Evolutionary conservation across 1,140 invertebrate species (phyloP), one percentile per base, ranked within the genome.

Genomic region (Heliconius eleuchia): DNA sequence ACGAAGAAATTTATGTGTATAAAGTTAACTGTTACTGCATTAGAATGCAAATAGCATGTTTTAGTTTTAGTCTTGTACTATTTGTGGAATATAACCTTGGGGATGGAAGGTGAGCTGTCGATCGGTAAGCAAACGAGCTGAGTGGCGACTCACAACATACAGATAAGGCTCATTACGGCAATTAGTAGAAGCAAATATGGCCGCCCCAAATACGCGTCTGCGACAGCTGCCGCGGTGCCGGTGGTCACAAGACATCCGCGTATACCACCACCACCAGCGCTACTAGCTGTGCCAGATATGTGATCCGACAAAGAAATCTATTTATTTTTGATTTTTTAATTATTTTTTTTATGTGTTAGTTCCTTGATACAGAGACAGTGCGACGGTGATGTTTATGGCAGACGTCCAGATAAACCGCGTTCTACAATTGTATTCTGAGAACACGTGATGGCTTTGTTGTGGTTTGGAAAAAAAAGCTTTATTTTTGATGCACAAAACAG

Each of bases 111-210:
- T 86, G 82, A 86, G 87, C 86, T 89, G 87, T 87, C 88, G 86
- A 92, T 92, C 84, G 80, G 74, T 85, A 86, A 83, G 87, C 85
- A 92, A 92, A 92, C 87, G 91, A 78, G 83, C 85, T 82, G 85
- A 87, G 86, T 87, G 87, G 84, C 87, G 83, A 85, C 85, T 91
- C 34, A 37, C 86, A 88, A 85, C 85, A 91, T 83, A 89, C 89
- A 91, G 89, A 90, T 91, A 91, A 89, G 85, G 78, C 87, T 90
- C 91, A 91, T 92, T 91, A 91, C 80, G 87, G 91, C 90, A 92
- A 93, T 93, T 93, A 93, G 88, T 85, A 80, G 86, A 88, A 84
- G 86, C 86, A 92, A 93, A 92, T 86, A 92, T 86, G 85, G 85
- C 79, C 84, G 88, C 81, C 89, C 90, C 86, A 89, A 87, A 87